Percentiles rank a stretch among this genome's conserved stretches.
phyloP scores from a whole-genome alignment of 2,113 vertebrate genomes.

The Sinosuthora webbiana region DNA sequence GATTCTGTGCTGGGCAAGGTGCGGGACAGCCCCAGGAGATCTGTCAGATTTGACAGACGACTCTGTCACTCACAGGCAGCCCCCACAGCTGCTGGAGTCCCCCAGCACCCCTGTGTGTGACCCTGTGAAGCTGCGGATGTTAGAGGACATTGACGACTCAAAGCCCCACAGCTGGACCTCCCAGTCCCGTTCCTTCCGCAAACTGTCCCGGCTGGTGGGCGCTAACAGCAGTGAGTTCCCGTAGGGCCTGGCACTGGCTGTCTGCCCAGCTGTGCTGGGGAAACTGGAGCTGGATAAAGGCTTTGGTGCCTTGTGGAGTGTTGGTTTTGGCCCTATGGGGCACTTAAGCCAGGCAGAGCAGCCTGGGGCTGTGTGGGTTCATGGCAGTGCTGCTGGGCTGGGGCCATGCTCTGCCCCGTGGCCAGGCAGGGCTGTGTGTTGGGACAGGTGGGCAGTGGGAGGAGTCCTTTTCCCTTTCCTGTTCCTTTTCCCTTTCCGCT shows the following conservation, averaged over 20 bases:
- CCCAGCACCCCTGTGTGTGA: slow-evolving; percentile 67
- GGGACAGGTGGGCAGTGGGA: background rate
- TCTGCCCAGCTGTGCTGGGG: background rate
- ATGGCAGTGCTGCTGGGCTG: fast-evolving
- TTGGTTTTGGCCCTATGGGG: background rate
- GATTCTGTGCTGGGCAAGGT: background rate
- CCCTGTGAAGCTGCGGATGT: slow-evolving; percentile 92
- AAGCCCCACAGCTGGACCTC: slow-evolving; percentile 88
- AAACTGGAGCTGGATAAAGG: background rate
- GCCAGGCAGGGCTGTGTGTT: background rate
- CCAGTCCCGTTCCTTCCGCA: slow-evolving; percentile 95
- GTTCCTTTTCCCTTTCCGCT: background rate
- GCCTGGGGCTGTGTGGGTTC: fast-evolving
- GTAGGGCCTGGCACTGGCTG: fast-evolving
- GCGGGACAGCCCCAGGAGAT: background rate
- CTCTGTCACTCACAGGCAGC: slow-evolving; percentile 68
- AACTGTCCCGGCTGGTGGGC: slow-evolving; percentile 92
- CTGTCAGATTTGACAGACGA: slow-evolving; percentile 21
- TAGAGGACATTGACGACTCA: slow-evolving; percentile 91
- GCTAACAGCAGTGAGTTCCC: slow-evolving; percentile 90
- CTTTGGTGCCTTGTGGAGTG: fast-evolving
- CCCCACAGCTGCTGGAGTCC: slow-evolving; percentile 16
- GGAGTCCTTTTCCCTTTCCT: background rate
- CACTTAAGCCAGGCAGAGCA: background rate
- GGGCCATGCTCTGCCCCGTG: fast-evolving